Evolutionary conservation across 2,797 vertebrate species (phyloP), one percentile per base, ranked within the genome.

Genomic region (Sylvilagus floridanus): DNA sequence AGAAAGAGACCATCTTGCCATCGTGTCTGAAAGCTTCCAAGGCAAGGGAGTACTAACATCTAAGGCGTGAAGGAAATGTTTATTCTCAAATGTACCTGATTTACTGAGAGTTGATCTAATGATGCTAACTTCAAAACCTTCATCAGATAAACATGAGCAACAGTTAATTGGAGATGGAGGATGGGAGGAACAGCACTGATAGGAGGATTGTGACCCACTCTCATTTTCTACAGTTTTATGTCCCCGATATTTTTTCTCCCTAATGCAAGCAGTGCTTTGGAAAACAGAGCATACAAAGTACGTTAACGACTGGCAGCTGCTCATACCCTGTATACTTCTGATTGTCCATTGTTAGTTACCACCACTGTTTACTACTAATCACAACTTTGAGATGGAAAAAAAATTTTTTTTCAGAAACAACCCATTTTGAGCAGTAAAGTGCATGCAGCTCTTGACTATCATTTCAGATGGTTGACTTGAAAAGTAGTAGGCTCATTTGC

Each of bases 261-360:
- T 76, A 88, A n/a, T 26, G 62, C 42, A 82, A 93, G 84, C 87
- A 71, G 63, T 57, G 88, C 90, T 88, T 90, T 91, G 84, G 76
- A 78, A 92, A 91, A 91, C 92, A 94, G 81, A 32, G 65, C 68
- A n/a, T 92, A 96, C 83, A 94, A 96, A 82, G 57, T 66, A 4
- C 73, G 92, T n/a, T 96, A 97, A 97, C 92, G 93, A 54, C 96
- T 78, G 76, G 79, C 97, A 97, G 96, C 96, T 97, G 97, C 83
- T 96, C 90, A n/a, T 96, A 78, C 62, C 60, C 50, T 92, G 85
- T 19, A 7, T 14, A 79, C 92, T 95, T 93, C 90, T 97, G 97
- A 97, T 97, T 97, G 93, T 93, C 12, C 76, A 96, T 97, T 97
- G 97, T 97, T 93, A 79, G 89, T 90, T 19, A 73, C 57, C 57